phyloP scores from a whole-genome alignment of 2,888 invertebrate genomes.

The Matsumyia berberina region DNA sequence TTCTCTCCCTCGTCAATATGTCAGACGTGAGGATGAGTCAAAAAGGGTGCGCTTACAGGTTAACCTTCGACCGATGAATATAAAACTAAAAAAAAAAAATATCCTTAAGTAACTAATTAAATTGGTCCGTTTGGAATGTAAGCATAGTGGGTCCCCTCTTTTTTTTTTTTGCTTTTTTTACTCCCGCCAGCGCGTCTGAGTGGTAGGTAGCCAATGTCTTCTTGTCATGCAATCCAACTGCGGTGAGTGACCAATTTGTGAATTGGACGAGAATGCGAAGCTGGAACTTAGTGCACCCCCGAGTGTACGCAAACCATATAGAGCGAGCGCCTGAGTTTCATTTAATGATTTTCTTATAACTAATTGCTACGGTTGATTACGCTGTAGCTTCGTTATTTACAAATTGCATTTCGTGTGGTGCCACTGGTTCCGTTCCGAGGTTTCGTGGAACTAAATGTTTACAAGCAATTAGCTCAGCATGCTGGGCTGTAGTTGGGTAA shows the following conservation, averaged over 20 bases:
- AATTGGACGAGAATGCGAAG: conserved; percentile 49
- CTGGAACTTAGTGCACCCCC: conserved; percentile 46
- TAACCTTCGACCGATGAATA: conserved; percentile 9
- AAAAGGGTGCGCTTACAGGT: not conserved
- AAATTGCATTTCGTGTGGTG: conserved; percentile 76
- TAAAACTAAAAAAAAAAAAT: conserved; percentile 11
- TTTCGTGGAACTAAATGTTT: conserved; percentile 74
- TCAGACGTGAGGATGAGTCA: not conserved
- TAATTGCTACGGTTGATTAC: conserved; percentile 71
- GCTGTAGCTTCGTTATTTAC: conserved; percentile 73
- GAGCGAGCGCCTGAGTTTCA: conserved; percentile 53
- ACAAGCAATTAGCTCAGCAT: conserved; percentile 72
- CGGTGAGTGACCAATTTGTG: conserved; percentile 62
- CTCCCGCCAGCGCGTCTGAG: conserved; percentile 43
- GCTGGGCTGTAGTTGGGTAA: conserved; percentile 37
- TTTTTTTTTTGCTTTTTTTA: conserved; percentile 21
- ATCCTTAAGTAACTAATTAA: conserved; percentile 57
- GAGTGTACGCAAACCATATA: conserved; percentile 25
- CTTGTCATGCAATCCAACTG: conserved; percentile 67
- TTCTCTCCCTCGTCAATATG: not conserved
- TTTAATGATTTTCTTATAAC: conserved; percentile 74
- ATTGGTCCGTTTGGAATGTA: conserved; percentile 48
- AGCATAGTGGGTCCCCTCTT: conserved; percentile 18
- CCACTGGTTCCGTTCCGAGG: conserved; percentile 56
- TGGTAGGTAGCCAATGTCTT: conserved; percentile 60